These are phyloP conservation scores for Urocynchramus pylzowi DNA, from an alignment of 2,113 vertebrate species.

Conservation along the genomic window DNA sequence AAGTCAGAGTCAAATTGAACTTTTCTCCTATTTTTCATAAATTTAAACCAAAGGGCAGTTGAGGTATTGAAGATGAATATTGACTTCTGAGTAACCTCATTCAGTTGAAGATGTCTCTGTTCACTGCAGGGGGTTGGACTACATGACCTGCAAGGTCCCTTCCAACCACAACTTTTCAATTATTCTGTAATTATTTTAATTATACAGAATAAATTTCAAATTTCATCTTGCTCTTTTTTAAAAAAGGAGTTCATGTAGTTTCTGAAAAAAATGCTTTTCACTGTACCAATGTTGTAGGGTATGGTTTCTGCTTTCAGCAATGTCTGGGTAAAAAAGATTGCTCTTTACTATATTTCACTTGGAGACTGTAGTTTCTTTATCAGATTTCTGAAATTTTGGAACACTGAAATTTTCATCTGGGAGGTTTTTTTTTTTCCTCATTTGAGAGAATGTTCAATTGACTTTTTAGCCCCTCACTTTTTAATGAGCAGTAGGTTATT, in stretches of 20 bases:
- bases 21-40: conserved; percentile 18
- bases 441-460: background rate
- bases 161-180: rapidly evolving
- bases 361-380: background rate
- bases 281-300: background rate
- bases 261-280: background rate
- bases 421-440: background rate
- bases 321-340: background rate
- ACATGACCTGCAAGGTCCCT: background rate
- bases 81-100: background rate
- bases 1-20: conserved; percentile 15
- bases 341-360: background rate
- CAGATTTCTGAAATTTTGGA: background rate
- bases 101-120: background rate
- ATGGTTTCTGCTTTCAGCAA: background rate
- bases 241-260: background rate
- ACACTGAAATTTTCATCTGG: background rate
- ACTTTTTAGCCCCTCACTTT: background rate
- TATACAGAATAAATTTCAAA: background rate
- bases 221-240: background rate
- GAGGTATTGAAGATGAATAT: background rate
- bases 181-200: background rate
- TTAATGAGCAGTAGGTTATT: background rate
- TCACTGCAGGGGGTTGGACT: background rate
- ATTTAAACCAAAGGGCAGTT: background rate